Evolutionary conservation across 1,140 invertebrate species (phyloP), one percentile per base, ranked within the genome.

Genomic region (Scaptodrosophila lebanonensis): DNA sequence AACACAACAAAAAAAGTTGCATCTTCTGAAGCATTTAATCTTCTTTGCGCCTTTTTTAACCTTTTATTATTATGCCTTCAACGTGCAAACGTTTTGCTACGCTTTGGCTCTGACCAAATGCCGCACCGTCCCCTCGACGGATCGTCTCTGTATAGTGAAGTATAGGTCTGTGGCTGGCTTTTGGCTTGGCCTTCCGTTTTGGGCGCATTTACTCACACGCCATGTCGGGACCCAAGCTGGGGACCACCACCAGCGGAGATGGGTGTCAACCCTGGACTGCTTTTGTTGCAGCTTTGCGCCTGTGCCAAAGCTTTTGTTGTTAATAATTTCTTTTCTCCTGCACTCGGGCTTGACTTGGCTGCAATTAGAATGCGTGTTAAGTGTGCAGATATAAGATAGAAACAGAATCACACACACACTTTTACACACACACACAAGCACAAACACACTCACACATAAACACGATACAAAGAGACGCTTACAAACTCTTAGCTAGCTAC

Each of bases 341-440:
- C 11, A 25, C 12, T 53, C 30, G 54, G 43, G 43, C 25, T 66
- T 32, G 20, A 20, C 60, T 56, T 60, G 61, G 49, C 66, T 68
- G 79, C 79, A 84, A 84, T 84, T 84, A 84, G 82, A 84, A 84
- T 84, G 79, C 79, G 82, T 84, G 79, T 79, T 79, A 79, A 79
- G 75, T 79, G 73, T 8, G 8, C 3, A 25, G 22, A 25, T 25
- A 8, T 8, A 25, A 25, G 22, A 25, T 25, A 25, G 22, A 8
- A 25, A 25, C 8, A 25, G 22, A 25, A 8, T 25, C 3, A 25
- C 3, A 25, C 3, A 8, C 22, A 25, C 3, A 4, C 3, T 25
- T 3, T 25, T 25, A 8, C 22, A 25, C 72, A 79, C 63, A 79
- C 72, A 61, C 44, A 54, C 17, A 42, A 11, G 16, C 20, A 76